Conservation (phyloP, 2,113 vertebrate species). For the Capreolus pygargus region DNA sequence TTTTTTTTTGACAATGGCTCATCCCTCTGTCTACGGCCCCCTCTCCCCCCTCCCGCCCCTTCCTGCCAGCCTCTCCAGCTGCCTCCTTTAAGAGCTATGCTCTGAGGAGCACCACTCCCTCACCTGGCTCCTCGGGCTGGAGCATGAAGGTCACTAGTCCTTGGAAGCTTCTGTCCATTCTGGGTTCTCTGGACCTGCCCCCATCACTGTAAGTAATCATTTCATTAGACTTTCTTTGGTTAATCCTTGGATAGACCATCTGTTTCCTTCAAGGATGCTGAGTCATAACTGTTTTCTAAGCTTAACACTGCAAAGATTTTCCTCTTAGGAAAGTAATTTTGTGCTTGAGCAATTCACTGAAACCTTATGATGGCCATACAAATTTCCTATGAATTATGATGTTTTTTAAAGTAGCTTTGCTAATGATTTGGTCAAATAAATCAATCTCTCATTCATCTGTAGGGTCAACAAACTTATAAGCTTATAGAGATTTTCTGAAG, state of each 20-base stretch:
- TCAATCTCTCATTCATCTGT: not conserved
- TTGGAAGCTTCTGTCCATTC: not conserved
- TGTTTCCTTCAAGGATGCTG: not conserved
- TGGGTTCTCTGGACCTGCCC: not conserved
- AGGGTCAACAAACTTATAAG: not conserved
- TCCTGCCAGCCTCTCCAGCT: fast-evolving
- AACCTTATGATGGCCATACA: not conserved
- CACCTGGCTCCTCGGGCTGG: fast-evolving
- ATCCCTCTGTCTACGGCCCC: fast-evolving
- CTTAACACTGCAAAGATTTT: not conserved
- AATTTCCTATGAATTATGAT: not conserved
- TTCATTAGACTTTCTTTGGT: not conserved
- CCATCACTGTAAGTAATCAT: not conserved
- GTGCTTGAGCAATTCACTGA: not conserved
- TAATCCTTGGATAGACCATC: not conserved
- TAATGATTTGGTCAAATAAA: not conserved
- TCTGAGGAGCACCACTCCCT: fast-evolving
- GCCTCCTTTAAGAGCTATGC: fast-evolving
- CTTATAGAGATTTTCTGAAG: not conserved
- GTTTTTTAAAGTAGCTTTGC: not conserved
- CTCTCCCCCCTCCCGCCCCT: fast-evolving
- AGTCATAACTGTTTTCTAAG: not conserved
- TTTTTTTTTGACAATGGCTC: not conserved
- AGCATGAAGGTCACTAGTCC: not conserved
- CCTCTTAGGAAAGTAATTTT: not conserved